Percentiles rank a stretch among this genome's conserved stretches.
Conservation (phyloP, 1,140 invertebrate species). For the Drosophila novamexicana region DNA sequence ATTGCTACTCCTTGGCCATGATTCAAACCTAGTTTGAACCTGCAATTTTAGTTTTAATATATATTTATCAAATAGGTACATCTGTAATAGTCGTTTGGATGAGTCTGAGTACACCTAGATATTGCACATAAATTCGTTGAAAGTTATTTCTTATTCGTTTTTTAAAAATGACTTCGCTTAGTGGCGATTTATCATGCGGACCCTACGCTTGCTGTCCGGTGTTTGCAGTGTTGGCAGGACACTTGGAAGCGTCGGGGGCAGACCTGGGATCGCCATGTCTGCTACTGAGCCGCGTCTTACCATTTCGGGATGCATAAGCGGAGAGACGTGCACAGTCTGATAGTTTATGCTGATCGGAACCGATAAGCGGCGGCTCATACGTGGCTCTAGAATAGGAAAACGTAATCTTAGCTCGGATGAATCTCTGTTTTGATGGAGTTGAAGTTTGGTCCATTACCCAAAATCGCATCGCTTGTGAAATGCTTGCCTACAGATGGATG, state of each 20-base stretch:
- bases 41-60: constrained; percentile 2
- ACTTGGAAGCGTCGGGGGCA: neutral
- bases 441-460: neutral
- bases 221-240: constrained; percentile 6
- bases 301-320: constrained; percentile 33
- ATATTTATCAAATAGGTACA: neutral
- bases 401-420: neutral
- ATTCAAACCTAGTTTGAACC: too few relatives aligned
- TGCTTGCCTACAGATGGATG: constrained; percentile 1
- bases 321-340: constrained; percentile 54
- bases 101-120: neutral
- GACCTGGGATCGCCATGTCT: constrained; percentile 15
- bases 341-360: constrained; percentile 71
- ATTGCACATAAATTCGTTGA: constrained; percentile 52
- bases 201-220: constrained; percentile 62
- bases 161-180: constrained; percentile 27
- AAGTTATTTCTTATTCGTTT: constrained; percentile 36
- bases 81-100: neutral
- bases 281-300: constrained; percentile 52
- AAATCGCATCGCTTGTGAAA: neutral
- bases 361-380: constrained; percentile 53
- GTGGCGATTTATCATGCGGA: constrained; percentile 82
- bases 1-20: too few relatives aligned
- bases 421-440: neutral
- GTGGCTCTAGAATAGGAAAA: constrained; percentile 25